Conservation (phyloP, 2,113 vertebrate genomes). For the Cavia aperea region DNA sequence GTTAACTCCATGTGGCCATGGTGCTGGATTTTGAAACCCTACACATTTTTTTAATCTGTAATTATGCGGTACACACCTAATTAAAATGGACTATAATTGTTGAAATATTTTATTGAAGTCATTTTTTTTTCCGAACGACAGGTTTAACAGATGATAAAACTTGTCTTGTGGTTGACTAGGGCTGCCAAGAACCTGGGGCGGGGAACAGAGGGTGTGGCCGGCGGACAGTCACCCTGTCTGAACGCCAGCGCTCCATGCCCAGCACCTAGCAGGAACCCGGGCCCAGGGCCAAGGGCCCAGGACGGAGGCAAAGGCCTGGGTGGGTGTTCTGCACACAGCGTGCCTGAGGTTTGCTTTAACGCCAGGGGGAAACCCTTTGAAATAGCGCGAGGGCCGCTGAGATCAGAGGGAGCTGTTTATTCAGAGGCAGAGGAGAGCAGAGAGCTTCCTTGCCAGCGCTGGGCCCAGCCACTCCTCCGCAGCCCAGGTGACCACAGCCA, state of each 20-base stretch:
- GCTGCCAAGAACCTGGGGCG: slow-evolving; percentile 80
- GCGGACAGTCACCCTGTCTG: slow-evolving; percentile 73
- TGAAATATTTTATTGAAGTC: slow-evolving; percentile 85
- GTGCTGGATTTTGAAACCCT: slow-evolving; percentile 66
- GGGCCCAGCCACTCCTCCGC: neutral
- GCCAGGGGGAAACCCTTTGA: slow-evolving; percentile 74
- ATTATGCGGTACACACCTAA: slow-evolving; percentile 79
- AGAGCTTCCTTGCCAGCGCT: neutral
- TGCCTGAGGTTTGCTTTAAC: slow-evolving; percentile 75
- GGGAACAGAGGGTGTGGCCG: slow-evolving; percentile 73
- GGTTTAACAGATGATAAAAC: slow-evolving; percentile 85
- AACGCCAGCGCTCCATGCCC: slow-evolving; percentile 75
- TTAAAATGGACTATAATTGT: slow-evolving; percentile 80
- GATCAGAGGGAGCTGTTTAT: slow-evolving; percentile 66
- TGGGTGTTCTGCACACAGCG: slow-evolving; percentile 77
- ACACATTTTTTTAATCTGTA: slow-evolving; percentile 73
- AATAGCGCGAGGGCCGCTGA: slow-evolving; percentile 59
- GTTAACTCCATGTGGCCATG: slow-evolving; percentile 2
- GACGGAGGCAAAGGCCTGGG: slow-evolving; percentile 77
- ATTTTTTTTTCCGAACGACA: slow-evolving; percentile 78
- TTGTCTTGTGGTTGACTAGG: slow-evolving; percentile 82
- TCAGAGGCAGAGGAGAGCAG: slow-evolving; percentile 60
- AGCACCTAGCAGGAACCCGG: slow-evolving; percentile 74
- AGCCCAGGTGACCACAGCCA: slow-evolving; percentile 28
- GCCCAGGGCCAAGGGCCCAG: slow-evolving; percentile 75